A percentile compares a stretch with the other conserved stretches of the same genome.
Conservation (phyloP, 2,797 vertebrate genomes). For the Iguana delicatissima region DNA sequence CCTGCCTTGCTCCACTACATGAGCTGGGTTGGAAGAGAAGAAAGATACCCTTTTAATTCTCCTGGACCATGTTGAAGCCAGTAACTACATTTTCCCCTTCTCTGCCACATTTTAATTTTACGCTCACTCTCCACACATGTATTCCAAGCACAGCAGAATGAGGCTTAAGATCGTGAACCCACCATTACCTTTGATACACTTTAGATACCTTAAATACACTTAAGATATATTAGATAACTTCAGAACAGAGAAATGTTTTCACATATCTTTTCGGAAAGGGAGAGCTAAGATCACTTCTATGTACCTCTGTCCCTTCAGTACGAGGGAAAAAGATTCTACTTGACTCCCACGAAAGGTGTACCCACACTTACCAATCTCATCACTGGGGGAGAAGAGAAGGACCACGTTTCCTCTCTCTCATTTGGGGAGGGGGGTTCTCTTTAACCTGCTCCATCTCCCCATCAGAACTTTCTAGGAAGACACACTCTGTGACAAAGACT, state of each 20-base stretch:
- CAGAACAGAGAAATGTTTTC: background rate
- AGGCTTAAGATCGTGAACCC: background rate
- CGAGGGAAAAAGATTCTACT: background rate
- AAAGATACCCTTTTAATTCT: too few relatives aligned
- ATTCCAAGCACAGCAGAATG: background rate
- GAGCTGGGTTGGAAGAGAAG: background rate
- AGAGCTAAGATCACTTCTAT: too few relatives aligned
- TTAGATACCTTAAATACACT: too few relatives aligned
- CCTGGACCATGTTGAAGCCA: background rate
- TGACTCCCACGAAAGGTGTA: too few relatives aligned
- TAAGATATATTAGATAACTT: too few relatives aligned
- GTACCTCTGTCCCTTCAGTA: background rate
- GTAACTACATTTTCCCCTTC: background rate
- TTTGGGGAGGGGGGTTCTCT: background rate
- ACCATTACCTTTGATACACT: background rate
- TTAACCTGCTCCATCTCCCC: background rate
- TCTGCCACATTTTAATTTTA: background rate
- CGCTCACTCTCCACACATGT: too few relatives aligned
- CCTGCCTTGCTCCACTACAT: too few relatives aligned
- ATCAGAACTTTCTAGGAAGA: too few relatives aligned
- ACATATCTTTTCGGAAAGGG: background rate
- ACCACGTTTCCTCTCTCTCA: background rate
- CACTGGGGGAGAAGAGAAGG: background rate
- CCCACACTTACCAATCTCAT: background rate
- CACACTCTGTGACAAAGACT: too few relatives aligned